Evolutionary conservation across 1,140 invertebrate species (phyloP), one percentile per base, ranked within the genome.

Genomic region (Ganaspis sp.): DNA sequence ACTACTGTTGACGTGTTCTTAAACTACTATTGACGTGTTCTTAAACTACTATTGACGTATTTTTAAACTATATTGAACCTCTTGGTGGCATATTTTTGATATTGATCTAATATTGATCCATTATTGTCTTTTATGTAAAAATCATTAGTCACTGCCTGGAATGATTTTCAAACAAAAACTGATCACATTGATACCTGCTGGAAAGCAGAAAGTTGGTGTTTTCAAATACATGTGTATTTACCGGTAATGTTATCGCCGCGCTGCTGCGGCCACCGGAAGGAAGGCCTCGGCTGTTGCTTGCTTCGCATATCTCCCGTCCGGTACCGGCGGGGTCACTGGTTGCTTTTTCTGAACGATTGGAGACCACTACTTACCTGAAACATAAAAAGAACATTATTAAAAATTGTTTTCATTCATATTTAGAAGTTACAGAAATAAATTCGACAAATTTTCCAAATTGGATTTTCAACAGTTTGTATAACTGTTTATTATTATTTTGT

Each of bases 291-390:
- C 83, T 91, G 90, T 83, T 91, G 90, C 88, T 91, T 91, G 89
- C 90, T 91, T 83, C 90, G 90, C 90, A 91, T 91, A 89, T 91
- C 89, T 90, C 82, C 89, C 84, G 83, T 89, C 88, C 88, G 85
- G 81, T 76, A 83, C 82, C 87, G 88, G 85, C 88, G 83, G 85
- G 75, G 69, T 77, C 83, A 80, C 81, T 82, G 82, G 84, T 87
- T 83, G 87, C 83, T 89, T 89, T 90, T 83, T 53, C 26, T 84
- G 84, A 89, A 88, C 85, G 85, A 86, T 88, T 86, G 87, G 88
- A 90, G 88, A 90, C 90, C 90, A 90, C 90, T 91, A 91, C 90
- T 91, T 90, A 90, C 90, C 90, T 91, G 79, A 83, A 91, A 91
- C 45, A 87, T 34, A 83, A 80, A 85, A 79, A 85, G 72, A 76